Evolutionary conservation across 2,888 invertebrate genomes (phyloP).

Genomic region (Machimus atricapillus): DNA sequence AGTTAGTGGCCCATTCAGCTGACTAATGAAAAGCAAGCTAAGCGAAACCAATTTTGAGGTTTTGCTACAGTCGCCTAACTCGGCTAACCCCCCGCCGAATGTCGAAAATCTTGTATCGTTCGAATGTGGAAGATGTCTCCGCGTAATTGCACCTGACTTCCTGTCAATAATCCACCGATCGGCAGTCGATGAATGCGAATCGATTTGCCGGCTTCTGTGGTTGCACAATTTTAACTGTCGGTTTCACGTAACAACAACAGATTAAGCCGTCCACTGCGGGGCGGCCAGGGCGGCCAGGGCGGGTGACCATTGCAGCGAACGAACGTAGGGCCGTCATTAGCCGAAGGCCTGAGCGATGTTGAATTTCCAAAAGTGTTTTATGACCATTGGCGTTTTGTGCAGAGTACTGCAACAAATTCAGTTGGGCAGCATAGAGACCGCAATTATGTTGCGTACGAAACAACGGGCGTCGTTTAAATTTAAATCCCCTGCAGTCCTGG

Average conservation of each 20-base stretch:
- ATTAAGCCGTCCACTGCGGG: neutral
- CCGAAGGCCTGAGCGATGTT: neutral
- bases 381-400: slow-evolving; percentile 33
- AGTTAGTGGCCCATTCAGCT: neutral
- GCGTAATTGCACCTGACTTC: slow-evolving; percentile 16
- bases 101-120: neutral
- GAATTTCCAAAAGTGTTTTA: slow-evolving; percentile 33
- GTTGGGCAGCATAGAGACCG: slow-evolving; percentile 10
- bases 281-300: neutral
- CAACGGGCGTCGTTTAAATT: slow-evolving; percentile 29
- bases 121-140: neutral
- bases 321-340: neutral
- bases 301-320: neutral
- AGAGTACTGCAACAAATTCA: slow-evolving; percentile 29
- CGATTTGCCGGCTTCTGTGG: slow-evolving; percentile 3
- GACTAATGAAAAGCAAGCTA: neutral
- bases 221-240: slow-evolving; percentile 18
- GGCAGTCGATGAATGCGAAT: neutral
- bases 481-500: slow-evolving; percentile 33
- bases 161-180: slow-evolving; percentile 17
- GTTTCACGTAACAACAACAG: slow-evolving; percentile 12
- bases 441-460: slow-evolving; percentile 23
- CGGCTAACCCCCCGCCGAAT: neutral
- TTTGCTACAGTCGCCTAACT: neutral
- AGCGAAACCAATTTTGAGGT: neutral